Conservation (phyloP, 2,797 vertebrate genomes). For the Momotus momota region DNA sequence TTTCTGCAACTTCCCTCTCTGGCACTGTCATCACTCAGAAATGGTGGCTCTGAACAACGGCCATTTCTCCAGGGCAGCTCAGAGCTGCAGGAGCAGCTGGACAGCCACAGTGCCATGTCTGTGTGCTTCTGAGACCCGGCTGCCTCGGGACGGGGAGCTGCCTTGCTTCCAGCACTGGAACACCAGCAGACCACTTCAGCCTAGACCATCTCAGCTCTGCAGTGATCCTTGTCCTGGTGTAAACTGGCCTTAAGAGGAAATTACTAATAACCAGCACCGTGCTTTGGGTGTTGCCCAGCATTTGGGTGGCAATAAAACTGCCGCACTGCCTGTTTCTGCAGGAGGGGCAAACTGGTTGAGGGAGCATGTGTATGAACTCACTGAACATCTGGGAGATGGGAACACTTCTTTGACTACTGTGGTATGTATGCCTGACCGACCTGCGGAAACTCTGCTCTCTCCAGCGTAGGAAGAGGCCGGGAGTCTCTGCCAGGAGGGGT, state of each 20-base stretch:
- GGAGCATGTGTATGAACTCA: accelerated
- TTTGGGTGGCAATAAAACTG: not conserved
- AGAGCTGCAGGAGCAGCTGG: not conserved
- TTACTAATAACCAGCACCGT: accelerated
- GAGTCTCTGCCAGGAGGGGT: not conserved
- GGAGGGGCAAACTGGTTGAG: not conserved
- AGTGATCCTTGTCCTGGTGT: accelerated
- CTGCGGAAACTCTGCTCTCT: not conserved
- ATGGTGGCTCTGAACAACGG: not conserved
- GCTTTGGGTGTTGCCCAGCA: not conserved
- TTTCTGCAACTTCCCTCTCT: not conserved
- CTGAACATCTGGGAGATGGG: not conserved
- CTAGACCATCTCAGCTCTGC: accelerated
- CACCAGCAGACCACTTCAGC: not conserved
- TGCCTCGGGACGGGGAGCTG: accelerated
- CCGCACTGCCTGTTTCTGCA: not conserved
- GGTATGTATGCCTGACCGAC: not conserved
- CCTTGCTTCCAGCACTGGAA: not conserved
- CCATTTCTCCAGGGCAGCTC: not conserved
- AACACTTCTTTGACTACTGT: not conserved
- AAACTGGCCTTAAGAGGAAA: not conserved
- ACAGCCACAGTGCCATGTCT: accelerated
- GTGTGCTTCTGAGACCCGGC: accelerated
- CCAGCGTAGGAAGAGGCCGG: not conserved
- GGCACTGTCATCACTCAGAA: accelerated